Percentiles rank a stretch among this genome's conserved stretches.
phyloP scores from a whole-genome alignment of 2,888 invertebrate genomes.

The Polia nebulosa region DNA sequence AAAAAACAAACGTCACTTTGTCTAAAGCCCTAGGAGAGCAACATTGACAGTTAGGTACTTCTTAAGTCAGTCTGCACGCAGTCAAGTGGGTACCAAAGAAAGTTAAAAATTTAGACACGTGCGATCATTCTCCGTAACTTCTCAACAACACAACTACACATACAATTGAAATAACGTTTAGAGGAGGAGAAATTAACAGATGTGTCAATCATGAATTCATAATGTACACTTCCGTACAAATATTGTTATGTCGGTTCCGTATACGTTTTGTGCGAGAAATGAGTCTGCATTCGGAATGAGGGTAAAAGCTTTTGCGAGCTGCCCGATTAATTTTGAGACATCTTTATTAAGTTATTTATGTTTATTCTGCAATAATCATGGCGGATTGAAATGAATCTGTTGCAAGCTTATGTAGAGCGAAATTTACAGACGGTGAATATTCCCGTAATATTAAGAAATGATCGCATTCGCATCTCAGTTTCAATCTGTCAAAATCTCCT shows the following conservation, averaged over 20 bases:
- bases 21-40: no score
- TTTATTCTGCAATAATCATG: constrained; percentile 36
- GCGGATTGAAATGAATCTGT: constrained; percentile 13
- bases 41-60: no score
- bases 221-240: constrained; percentile 35
- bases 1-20: no score
- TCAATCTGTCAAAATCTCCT: neutral
- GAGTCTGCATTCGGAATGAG: constrained; percentile 56
- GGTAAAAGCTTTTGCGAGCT: constrained; percentile 59
- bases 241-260: constrained; percentile 46
- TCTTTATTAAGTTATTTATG: constrained; percentile 47
- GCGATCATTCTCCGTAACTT: constrained; percentile 9
- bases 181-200: constrained; percentile 35
- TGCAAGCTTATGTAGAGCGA: neutral
- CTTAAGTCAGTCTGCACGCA: neutral
- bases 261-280: constrained; percentile 41
- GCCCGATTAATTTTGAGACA: constrained; percentile 45
- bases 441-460: neutral
- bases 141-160: constrained; percentile 24
- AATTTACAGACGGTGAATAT: neutral
- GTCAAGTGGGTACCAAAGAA: constrained; percentile 5
- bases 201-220: constrained; percentile 54
- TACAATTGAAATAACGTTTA: constrained; percentile 38
- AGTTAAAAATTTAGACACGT: constrained; percentile 24
- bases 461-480: neutral